Evolutionary conservation across 2,113 vertebrate genomes (phyloP).

Genomic region (Passerina amoena): DNA sequence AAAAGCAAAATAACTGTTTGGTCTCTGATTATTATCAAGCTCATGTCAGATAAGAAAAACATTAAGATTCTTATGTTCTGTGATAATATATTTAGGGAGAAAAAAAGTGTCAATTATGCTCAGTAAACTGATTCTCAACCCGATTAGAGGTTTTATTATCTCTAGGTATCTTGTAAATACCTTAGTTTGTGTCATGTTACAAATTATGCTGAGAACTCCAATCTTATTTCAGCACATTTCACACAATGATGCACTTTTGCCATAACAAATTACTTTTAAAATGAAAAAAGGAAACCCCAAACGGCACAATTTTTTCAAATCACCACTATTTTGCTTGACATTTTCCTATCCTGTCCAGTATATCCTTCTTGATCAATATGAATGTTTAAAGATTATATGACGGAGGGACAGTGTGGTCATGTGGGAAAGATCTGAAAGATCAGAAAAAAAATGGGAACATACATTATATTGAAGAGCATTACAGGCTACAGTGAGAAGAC

Average conservation of each 20-base stretch:
- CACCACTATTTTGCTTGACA: background rate
- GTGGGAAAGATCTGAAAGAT: background rate
- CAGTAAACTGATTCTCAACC: constrained; percentile 36
- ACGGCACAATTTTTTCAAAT: background rate
- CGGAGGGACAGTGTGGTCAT: background rate
- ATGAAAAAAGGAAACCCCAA: background rate
- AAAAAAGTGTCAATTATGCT: constrained; percentile 31
- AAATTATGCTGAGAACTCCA: background rate
- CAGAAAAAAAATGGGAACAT: background rate
- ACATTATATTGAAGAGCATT: background rate
- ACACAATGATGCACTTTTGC: background rate
- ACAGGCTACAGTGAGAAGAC: background rate
- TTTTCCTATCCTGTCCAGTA: background rate
- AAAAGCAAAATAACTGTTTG: constrained; percentile 28
- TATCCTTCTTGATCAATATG: background rate
- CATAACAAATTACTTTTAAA: background rate
- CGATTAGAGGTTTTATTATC: constrained; percentile 21
- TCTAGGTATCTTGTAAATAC: constrained; percentile 31
- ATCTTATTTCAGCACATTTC: background rate
- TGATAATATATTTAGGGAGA: constrained; percentile 24
- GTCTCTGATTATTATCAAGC: constrained; percentile 34
- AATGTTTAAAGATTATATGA: background rate
- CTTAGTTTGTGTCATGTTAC: constrained; percentile 34
- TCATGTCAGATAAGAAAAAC: constrained; percentile 31
- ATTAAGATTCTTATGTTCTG: constrained; percentile 8